Evolutionary conservation across 2,888 invertebrate genomes (phyloP).

Genomic region (Machimus atricapillus): DNA sequence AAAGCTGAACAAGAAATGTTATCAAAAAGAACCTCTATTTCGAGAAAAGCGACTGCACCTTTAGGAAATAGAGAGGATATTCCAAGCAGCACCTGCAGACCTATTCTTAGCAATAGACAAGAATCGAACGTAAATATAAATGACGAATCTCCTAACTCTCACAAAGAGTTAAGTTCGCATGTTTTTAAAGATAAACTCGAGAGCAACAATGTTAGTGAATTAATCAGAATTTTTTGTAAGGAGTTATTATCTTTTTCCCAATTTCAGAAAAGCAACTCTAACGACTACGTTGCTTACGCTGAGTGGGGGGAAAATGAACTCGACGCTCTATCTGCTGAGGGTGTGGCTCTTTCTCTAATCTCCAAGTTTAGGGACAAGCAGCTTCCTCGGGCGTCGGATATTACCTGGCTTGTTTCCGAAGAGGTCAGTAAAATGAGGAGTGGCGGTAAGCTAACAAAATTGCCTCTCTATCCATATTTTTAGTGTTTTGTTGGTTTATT

Average conservation of each 20-base stretch:
- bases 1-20: conserved; percentile 54
- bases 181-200: background rate
- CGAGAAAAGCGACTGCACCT: background rate
- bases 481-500: background rate
- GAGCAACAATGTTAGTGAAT: background rate
- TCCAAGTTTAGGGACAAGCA: conserved; percentile 79
- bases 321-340: conserved; percentile 74
- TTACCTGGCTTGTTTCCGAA: conserved; percentile 82
- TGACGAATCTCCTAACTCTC: background rate
- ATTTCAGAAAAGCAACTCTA: background rate
- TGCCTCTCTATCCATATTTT: background rate
- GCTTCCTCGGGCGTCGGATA: conserved; percentile 77
- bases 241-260: background rate
- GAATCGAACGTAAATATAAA: background rate
- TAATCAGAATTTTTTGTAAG: background rate
- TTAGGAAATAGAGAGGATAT: background rate
- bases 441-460: background rate
- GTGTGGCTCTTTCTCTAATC: conserved; percentile 78
- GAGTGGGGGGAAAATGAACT: conserved; percentile 56
- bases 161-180: background rate
- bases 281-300: conserved; percentile 54
- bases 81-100: background rate
- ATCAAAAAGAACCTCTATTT: background rate
- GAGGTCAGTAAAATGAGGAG: conserved; percentile 46
- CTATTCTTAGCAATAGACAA: background rate